These are phyloP conservation scores for Laspeyria flexula DNA, from an alignment of 2,888 invertebrate genomes.

Conservation along the genomic window DNA sequence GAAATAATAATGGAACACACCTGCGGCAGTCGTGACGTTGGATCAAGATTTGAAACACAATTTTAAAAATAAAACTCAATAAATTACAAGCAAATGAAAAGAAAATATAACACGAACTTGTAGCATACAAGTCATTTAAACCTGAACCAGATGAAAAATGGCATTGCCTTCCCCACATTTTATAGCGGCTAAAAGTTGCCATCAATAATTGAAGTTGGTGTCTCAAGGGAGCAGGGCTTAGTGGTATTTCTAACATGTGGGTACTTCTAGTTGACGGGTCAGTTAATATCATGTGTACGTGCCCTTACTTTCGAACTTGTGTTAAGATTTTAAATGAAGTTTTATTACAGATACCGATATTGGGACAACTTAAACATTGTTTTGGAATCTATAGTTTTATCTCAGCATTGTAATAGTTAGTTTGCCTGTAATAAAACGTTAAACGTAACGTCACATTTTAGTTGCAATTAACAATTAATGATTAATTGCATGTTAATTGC, in stretches of 20 bases:
- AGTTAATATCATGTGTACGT: conserved; percentile 36
- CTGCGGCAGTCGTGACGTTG: conserved; percentile 30
- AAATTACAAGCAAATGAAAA: conserved; percentile 24
- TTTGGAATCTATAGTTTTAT: too few relatives aligned
- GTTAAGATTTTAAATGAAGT: conserved; percentile 8
- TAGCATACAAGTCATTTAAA: conserved; percentile 68
- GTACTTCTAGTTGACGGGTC: conserved; percentile 38
- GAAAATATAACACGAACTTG: conserved; percentile 26
- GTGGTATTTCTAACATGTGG: conserved; percentile 55
- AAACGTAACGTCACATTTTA: too few relatives aligned
- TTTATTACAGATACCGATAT: not conserved
- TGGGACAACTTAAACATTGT: not conserved
- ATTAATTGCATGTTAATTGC: too few relatives aligned
- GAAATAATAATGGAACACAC: conserved; percentile 10
- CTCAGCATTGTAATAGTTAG: too few relatives aligned
- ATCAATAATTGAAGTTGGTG: conserved; percentile 83
- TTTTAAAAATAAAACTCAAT: not conserved
- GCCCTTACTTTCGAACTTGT: conserved; percentile 15
- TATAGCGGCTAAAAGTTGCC: conserved; percentile 81
- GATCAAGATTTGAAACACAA: conserved; percentile 3
- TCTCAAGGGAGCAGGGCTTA: conserved; percentile 75
- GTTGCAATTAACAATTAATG: too few relatives aligned
- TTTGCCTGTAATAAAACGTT: too few relatives aligned
- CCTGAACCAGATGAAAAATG: conserved; percentile 76
- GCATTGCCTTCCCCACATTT: conserved; percentile 74